Evolutionary conservation across 2,113 vertebrate species (phyloP), one percentile per base, ranked within the genome.

Genomic region (Trematomus loennbergii): DNA sequence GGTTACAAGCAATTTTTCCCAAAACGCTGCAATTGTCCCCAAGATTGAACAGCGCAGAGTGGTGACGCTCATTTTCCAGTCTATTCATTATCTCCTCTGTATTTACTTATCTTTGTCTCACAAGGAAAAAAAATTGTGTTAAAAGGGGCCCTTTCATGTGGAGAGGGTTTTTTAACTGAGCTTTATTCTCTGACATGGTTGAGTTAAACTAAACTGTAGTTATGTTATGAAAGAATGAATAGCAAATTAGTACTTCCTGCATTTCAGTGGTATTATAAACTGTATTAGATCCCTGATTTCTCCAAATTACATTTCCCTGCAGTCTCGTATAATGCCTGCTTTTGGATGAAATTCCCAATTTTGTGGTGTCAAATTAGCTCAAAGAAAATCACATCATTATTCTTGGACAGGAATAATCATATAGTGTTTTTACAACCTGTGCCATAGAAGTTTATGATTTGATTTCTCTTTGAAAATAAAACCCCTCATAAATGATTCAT

Each of bases 21-120:
- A 95, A 96, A 95, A 95, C 73, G 94, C 92, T 92, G 94, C 95
- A 96, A 96, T 96, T 96, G 95, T 95, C 91, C 91, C 89, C 62
- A 89, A 94, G 92, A 95, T 95, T 94, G 94, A 95, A 94, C 91
- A 93, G 93, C 79, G 83, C 84, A 89, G 93, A 87, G 90, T 84
- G 50, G 87, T 87, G 84, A 88, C 61, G 75, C 94, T 94, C 93
- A 94, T 95, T 94, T 94, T 92, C 87, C 88, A 90, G 88, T 91
- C 92, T 92, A 93, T 93, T 96, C 93, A 96, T 96, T 95, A 95
- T 95, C 92, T 93, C 88, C 86, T 92, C 89, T 90, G 85, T 95
- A 94, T 95, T 95, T 95, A 95, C 92, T 94, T 91, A 93, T 92
- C 92, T 95, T 95, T 95, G 95, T 95, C 93, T 95, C 92, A 90